These are phyloP conservation scores for Monochamus saltuarius DNA, from an alignment of 1,140 invertebrate species.

Conservation along the genomic window DNA sequence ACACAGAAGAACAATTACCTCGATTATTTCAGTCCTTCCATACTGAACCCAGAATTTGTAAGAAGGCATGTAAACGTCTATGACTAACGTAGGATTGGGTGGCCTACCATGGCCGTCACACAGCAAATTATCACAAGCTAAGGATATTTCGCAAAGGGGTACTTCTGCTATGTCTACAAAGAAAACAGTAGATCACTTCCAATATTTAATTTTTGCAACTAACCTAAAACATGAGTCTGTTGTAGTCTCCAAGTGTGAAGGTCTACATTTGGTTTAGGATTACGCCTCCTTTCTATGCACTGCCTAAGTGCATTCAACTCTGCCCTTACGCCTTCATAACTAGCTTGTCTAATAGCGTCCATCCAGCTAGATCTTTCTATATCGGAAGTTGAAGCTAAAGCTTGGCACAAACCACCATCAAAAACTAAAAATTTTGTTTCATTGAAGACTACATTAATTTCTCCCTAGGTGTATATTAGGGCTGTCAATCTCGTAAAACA, in stretches of 20 bases:
- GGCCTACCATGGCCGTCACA: slow-evolving; percentile 80
- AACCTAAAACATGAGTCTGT: slow-evolving; percentile 65
- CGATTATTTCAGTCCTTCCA: slow-evolving; percentile 83
- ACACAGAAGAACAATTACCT: slow-evolving; percentile 60
- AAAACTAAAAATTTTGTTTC: slow-evolving; percentile 63
- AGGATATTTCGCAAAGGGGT: slow-evolving; percentile 83
- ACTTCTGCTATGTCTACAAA: slow-evolving; percentile 79
- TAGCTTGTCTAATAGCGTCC: slow-evolving; percentile 78
- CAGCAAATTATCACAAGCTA: slow-evolving; percentile 86
- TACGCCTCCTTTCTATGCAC: slow-evolving; percentile 61
- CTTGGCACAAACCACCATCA: slow-evolving; percentile 77
- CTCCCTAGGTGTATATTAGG: too few relatives aligned
- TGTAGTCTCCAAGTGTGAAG: slow-evolving; percentile 69
- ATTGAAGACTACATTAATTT: neutral
- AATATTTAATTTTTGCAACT: too few relatives aligned
- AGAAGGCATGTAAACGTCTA: slow-evolving; percentile 72
- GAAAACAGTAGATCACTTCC: too few relatives aligned
- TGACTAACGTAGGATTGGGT: slow-evolving; percentile 78
- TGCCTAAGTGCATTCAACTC: slow-evolving; percentile 70
- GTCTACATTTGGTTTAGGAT: slow-evolving; percentile 65
- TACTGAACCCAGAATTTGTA: slow-evolving; percentile 77
- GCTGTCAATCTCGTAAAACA: too few relatives aligned
- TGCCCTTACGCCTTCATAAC: slow-evolving; percentile 78
- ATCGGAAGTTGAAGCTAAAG: slow-evolving; percentile 76
- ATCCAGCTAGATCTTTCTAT: slow-evolving; percentile 85